phyloP scores from a whole-genome alignment of 30 jellyfish, hydroid and myxozoan species.

The Pelagia noctiluca region DNA sequence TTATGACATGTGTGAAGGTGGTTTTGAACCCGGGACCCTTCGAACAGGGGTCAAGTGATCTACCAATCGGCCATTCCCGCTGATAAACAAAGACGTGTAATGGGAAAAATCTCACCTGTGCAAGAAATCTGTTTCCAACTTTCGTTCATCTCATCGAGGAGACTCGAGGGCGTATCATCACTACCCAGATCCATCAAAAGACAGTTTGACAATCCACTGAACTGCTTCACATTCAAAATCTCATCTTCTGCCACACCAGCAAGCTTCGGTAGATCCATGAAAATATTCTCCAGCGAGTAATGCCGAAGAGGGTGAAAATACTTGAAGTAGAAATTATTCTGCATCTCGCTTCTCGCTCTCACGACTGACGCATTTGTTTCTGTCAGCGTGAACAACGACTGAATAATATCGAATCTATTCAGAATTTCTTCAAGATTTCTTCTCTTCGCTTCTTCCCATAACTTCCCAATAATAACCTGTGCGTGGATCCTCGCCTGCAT shows the following conservation, averaged over 20 bases:
- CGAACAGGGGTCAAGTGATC: no score
- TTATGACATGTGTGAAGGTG: no score
- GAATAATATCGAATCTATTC: conserved; percentile 41
- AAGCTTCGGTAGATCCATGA: conserved; percentile 66
- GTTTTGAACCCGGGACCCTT: no score
- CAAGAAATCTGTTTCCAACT: no score
- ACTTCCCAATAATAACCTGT: conserved; percentile 59
- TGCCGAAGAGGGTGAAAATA: conserved; percentile 75
- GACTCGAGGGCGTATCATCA: conserved; percentile 8
- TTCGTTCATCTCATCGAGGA: neutral
- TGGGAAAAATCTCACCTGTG: no score
- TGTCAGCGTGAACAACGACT: conserved; percentile 59
- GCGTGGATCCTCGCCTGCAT: conserved; percentile 92
- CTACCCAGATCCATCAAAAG: conserved; percentile 1
- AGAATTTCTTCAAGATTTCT: conserved; percentile 29
- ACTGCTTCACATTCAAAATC: conserved; percentile 16
- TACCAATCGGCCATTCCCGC: no score
- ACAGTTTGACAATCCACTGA: conserved; percentile 7
- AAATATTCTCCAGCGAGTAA: conserved; percentile 81
- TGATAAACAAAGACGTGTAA: no score
- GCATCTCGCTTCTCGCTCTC: conserved; percentile 61
- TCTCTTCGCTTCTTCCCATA: conserved; percentile 75
- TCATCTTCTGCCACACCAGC: conserved; percentile 78
- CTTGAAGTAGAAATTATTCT: conserved; percentile 64
- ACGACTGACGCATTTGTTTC: conserved; percentile 85